These are phyloP conservation scores for Meiosimyza platycephala DNA, from an alignment of 2,888 invertebrate genomes.

Conservation along the genomic window DNA sequence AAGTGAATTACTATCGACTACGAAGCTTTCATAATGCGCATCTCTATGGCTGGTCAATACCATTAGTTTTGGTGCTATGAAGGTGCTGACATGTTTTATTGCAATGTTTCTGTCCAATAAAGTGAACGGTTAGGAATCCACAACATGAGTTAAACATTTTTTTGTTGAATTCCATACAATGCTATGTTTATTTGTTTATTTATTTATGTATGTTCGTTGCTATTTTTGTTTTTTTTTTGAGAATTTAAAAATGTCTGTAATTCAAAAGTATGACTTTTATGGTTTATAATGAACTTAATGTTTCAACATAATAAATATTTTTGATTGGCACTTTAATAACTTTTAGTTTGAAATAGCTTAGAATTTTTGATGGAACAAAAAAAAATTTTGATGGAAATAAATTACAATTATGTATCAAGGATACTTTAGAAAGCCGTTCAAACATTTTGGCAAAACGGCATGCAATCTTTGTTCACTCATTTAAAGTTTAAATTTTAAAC, in stretches of 20 bases:
- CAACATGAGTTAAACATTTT: conserved; percentile 6
- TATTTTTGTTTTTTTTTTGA: neutral
- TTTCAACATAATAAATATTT: neutral
- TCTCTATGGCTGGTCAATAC: no score
- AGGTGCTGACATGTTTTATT: neutral
- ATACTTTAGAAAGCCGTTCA: no score
- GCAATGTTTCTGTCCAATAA: neutral
- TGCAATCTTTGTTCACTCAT: no score
- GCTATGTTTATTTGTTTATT: neutral
- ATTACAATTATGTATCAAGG: no score
- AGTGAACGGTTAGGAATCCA: neutral
- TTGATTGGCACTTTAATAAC: no score
- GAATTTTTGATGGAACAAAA: no score
- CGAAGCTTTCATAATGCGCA: no score
- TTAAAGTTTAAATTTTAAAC: no score
- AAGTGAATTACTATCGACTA: no score
- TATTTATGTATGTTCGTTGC: neutral
- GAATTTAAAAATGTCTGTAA: neutral
- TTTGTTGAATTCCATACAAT: conserved; percentile 6
- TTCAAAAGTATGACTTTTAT: neutral
- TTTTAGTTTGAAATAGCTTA: no score
- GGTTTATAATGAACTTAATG: conserved; percentile 2
- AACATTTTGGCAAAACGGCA: no score
- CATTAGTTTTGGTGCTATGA: neutral
- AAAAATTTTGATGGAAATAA: no score